Evolutionary conservation across 2,888 invertebrate species (phyloP).

Genomic region (Synergus itoensis): DNA sequence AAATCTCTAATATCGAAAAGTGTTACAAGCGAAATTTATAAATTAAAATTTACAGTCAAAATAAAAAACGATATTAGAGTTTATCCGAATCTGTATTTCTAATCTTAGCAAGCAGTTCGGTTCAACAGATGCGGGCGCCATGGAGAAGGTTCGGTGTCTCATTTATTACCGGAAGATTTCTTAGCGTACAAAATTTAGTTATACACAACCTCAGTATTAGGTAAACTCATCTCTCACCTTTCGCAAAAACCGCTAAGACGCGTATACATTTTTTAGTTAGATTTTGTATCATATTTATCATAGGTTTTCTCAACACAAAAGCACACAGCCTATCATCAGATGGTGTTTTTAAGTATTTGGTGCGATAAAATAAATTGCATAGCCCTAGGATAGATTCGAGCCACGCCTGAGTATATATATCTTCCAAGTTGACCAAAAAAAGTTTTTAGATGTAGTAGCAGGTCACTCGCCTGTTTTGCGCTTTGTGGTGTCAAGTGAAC

Average conservation of each 20-base stretch:
- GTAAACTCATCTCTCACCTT: constrained; percentile 77
- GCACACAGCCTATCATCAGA: constrained; percentile 75
- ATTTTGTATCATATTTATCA: constrained; percentile 72
- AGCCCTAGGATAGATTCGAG: constrained; percentile 73
- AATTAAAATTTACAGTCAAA: not conserved
- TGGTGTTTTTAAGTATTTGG: constrained; percentile 65
- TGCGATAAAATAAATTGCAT: constrained; percentile 76
- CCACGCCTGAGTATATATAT: constrained; percentile 71
- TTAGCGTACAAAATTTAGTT: constrained; percentile 60
- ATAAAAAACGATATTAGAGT: constrained; percentile 55
- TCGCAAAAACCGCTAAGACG: constrained; percentile 73
- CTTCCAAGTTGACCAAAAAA: constrained; percentile 76
- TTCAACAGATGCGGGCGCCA: constrained; percentile 54
- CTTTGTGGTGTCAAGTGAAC: constrained; percentile 73
- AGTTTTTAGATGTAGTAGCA: constrained; percentile 69
- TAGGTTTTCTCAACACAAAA: constrained; percentile 74
- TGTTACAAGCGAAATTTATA: not conserved
- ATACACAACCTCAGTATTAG: constrained; percentile 74
- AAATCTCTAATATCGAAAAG: constrained; percentile 60
- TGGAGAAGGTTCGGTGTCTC: constrained; percentile 56
- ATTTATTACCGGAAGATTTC: constrained; percentile 46
- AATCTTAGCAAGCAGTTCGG: constrained; percentile 64
- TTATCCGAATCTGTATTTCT: constrained; percentile 65
- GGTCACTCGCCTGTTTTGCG: constrained; percentile 67
- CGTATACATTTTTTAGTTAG: constrained; percentile 66